Base-by-base conservation (phyloP, 2,797 vertebrate species). In the Pterois miles region DNA sequence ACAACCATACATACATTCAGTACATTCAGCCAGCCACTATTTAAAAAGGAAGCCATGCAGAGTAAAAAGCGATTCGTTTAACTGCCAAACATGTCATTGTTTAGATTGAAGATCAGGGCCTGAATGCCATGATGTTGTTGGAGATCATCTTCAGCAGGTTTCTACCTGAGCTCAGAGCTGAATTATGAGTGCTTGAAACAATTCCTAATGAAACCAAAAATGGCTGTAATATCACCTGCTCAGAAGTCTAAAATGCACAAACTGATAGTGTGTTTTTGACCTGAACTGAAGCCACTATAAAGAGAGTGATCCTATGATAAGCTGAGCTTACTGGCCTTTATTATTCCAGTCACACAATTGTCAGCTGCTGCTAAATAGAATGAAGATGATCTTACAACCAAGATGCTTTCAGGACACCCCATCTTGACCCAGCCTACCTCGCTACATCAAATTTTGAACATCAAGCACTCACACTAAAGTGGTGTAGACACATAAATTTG, bases 41-140 rank as follows among this genome's bases (percentile, higher is more conserved):
- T 81, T 69, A 48, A 83, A 78, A 85, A 79, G 81, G 75, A 91
- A 94, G 92, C 91, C 93, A 94, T 95, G 92, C 93, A 92, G 70
- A 85, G 73, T 85, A 74, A 70, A 76, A 76, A 86, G 74, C 70
- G 64, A 73, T 56, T 75, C 31, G 18, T 82, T 81, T 22, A 64
- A 72, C 71, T 77, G 80, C 54, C 62, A 73, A 65, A 76, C 65
- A 40, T 65, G 25, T 80, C 57, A 73, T 13, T 57, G 67, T 76
- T 82, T 77, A 43, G 48, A n/a, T n/a, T n/a, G n/a, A 68, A 69
- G 79, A 83, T 63, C 65, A 54, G 48, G 74, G 65, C 56, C 59
- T 69, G 60, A 81, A 69, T n/a, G 70, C 14, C 50, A 71, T 31
- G 29, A 71, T 27, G 29, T 27, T 63, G 46, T 60, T 16, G 60